Percentiles rank a stretch among this genome's conserved stretches.
Conservation (phyloP, 2,888 invertebrate species). For the Griposia aprilina region DNA sequence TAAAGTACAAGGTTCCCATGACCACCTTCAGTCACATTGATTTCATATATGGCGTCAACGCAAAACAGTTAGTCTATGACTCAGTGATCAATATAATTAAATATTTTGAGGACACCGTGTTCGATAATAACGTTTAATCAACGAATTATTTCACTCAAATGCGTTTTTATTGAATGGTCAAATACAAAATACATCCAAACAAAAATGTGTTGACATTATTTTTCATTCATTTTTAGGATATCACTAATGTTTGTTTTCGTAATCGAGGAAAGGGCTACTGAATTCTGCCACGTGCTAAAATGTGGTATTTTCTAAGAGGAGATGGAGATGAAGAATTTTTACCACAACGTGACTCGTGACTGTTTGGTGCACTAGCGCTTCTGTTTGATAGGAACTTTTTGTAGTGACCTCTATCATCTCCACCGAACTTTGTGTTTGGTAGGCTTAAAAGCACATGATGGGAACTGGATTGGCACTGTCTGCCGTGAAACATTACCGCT, state of each 20-base stretch:
- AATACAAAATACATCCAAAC: conserved; percentile 26
- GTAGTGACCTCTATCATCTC: not conserved
- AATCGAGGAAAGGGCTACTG: not conserved
- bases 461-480: no score
- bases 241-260: not conserved
- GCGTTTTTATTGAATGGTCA: not conserved
- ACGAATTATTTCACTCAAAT: not conserved
- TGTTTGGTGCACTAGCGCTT: not conserved
- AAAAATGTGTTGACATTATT: conserved; percentile 15
- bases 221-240: not conserved
- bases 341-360: not conserved
- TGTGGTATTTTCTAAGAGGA: not conserved
- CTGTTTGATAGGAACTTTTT: not conserved
- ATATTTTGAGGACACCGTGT: conserved; percentile 37
- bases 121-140: conserved; percentile 8
- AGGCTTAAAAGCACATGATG: not conserved
- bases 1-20: conserved; percentile 90
- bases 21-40: conserved; percentile 92
- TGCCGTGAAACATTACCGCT: not conserved
- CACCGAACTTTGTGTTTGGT: not conserved
- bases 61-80: conserved; percentile 90
- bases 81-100: conserved; percentile 89
- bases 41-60: conserved; percentile 93
- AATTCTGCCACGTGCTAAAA: not conserved
- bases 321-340: not conserved